A percentile compares a stretch with the other conserved stretches of the same genome.
Conservation (phyloP, 2,797 vertebrate genomes). For the Typhlichthys eigenmanni region DNA sequence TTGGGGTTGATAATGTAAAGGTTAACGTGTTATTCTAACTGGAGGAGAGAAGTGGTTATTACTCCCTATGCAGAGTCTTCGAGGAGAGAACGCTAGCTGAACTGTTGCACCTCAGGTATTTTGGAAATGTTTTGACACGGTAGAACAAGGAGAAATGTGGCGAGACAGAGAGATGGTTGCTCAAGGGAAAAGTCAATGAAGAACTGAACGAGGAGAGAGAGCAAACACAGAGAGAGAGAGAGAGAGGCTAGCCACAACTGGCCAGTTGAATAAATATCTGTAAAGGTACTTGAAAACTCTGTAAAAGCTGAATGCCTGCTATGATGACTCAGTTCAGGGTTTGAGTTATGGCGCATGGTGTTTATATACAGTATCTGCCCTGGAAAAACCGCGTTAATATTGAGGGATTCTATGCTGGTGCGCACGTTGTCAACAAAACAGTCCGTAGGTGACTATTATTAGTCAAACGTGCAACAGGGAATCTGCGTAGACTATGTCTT, state of each 20-base stretch:
- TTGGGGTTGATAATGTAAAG: slow-evolving; percentile 55
- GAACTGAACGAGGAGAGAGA: background rate
- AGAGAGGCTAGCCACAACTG: background rate
- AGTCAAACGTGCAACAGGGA: slow-evolving; percentile 43
- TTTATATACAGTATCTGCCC: slow-evolving; percentile 27
- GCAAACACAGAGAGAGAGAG: slow-evolving; percentile 1
- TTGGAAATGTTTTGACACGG: slow-evolving; percentile 10
- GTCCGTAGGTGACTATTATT: slow-evolving; percentile 54
- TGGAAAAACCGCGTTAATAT: slow-evolving; percentile 26
- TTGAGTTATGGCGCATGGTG: slow-evolving; percentile 24
- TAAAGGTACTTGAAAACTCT: slow-evolving; percentile 15
- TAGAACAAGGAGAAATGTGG: slow-evolving; percentile 1
- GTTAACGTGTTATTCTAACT: slow-evolving; percentile 50
- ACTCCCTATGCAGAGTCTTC: background rate
- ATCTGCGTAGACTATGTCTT: slow-evolving; percentile 47
- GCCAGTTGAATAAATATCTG: slow-evolving; percentile 22
- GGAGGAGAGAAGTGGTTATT: slow-evolving; percentile 22
- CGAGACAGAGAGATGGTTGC: background rate
- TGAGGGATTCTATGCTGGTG: background rate
- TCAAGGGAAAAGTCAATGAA: background rate
- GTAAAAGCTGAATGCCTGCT: slow-evolving; percentile 19
- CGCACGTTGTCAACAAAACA: slow-evolving; percentile 52
- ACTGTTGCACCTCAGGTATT: slow-evolving; percentile 13
- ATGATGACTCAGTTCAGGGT: slow-evolving; percentile 12
- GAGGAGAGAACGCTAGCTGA: background rate